These are phyloP conservation scores for Struthio camelus DNA, from an alignment of 2,113 vertebrate species.

Conservation along the genomic window DNA sequence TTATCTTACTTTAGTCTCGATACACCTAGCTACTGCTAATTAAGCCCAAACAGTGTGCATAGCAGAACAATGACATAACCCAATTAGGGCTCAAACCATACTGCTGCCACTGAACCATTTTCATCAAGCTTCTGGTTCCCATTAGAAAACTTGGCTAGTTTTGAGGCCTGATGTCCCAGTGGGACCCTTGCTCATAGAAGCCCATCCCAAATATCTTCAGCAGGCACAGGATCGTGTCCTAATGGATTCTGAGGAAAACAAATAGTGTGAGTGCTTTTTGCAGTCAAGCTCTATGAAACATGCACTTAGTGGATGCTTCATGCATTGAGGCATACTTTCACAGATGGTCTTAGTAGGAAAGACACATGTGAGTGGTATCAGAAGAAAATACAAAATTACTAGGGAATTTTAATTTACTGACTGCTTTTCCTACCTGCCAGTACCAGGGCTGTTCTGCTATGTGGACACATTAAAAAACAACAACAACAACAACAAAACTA, in stretches of 20 bases:
- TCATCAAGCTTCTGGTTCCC: too few relatives aligned
- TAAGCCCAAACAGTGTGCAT: background rate
- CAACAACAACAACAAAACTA: too few relatives aligned
- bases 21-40: too few relatives aligned
- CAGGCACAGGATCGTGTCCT: accelerated
- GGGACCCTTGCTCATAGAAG: too few relatives aligned
- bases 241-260: accelerated
- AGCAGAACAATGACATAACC: accelerated
- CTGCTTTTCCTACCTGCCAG: background rate
- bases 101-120: background rate
- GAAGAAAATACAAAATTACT: background rate
- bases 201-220: accelerated
- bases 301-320: accelerated
- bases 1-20: background rate
- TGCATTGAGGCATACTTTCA: accelerated
- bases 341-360: background rate
- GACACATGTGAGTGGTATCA: accelerated
- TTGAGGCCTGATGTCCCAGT: too few relatives aligned
- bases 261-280: accelerated
- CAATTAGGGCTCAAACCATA: accelerated
- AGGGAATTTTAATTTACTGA: accelerated
- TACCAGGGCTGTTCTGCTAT: background rate
- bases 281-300: accelerated
- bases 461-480: background rate
- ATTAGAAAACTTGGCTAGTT: too few relatives aligned